These are phyloP conservation scores for Lordiphosa fenestrarum DNA, from an alignment of 2,888 invertebrate species.

Conservation along the genomic window DNA sequence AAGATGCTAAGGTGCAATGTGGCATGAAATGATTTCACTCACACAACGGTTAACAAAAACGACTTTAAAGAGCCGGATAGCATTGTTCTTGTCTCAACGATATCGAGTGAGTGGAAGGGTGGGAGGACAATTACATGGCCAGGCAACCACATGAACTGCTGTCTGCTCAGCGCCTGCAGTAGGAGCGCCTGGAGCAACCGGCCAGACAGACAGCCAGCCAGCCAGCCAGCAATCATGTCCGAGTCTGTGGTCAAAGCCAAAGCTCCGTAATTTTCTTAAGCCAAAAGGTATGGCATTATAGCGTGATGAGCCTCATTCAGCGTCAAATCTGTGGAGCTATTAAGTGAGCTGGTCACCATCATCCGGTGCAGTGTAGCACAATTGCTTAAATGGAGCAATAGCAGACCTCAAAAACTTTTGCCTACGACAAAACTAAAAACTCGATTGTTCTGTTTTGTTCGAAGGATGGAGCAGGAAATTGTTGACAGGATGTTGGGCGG, in stretches of 20 bases:
- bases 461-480: slow-evolving; percentile 68
- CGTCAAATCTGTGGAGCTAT: slow-evolving; percentile 40
- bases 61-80: no score
- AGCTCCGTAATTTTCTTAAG: slow-evolving; percentile 46
- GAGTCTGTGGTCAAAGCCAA: slow-evolving; percentile 34
- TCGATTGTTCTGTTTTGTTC: slow-evolving; percentile 50
- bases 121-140: slow-evolving; percentile 60
- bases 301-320: slow-evolving; percentile 68
- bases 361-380: slow-evolving; percentile 15
- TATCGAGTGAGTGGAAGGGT: slow-evolving; percentile 21
- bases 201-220: background rate
- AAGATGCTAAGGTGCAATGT: background rate
- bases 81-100: slow-evolving; percentile 21
- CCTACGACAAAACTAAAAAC: slow-evolving; percentile 36
- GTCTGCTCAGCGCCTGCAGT: slow-evolving; percentile 22
- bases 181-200: slow-evolving; percentile 12
- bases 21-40: slow-evolving; percentile 1
- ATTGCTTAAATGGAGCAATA: slow-evolving; percentile 35
- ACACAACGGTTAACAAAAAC: slow-evolving; percentile 7
- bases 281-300: slow-evolving; percentile 54
- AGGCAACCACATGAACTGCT: slow-evolving; percentile 22
- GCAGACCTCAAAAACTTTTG: slow-evolving; percentile 43
- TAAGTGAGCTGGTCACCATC: slow-evolving; percentile 22
- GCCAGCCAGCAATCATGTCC: slow-evolving; percentile 40
- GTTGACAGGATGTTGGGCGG: slow-evolving; percentile 77